Evolutionary conservation across 2,113 vertebrate genomes (phyloP).

Genomic region (Picathartes gymnocephalus): DNA sequence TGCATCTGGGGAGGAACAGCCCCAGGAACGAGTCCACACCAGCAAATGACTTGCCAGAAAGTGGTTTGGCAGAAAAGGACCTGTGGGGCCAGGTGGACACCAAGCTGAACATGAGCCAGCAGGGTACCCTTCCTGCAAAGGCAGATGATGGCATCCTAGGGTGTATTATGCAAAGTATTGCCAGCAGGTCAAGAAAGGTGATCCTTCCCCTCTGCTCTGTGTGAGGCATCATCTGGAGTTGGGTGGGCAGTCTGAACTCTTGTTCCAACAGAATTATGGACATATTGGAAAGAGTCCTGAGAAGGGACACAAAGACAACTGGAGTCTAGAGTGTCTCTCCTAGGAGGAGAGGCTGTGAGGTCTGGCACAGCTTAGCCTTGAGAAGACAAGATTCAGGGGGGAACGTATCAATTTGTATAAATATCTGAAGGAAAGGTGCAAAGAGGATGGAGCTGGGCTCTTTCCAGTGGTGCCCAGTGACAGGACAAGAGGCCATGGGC

Average conservation of each 20-base stretch:
- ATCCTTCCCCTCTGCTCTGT: not conserved
- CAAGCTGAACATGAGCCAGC: not conserved
- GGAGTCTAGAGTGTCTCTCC: not conserved
- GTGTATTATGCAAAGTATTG: not conserved
- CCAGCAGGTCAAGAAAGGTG: not conserved
- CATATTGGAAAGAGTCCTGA: not conserved
- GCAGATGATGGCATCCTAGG: not conserved
- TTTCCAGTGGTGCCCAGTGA: not conserved
- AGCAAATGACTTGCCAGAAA: rapidly evolving
- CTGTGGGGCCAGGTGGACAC: not conserved
- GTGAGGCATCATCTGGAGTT: not conserved
- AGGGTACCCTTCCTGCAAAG: not conserved
- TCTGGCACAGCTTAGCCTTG: not conserved
- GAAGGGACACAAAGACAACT: not conserved
- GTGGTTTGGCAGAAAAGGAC: not conserved
- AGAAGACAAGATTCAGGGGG: not conserved
- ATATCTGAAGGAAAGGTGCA: not conserved
- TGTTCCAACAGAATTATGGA: not conserved
- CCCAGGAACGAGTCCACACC: too few relatives aligned
- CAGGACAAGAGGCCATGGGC: not conserved
- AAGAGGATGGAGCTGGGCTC: not conserved
- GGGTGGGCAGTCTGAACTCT: not conserved
- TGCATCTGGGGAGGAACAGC: not conserved
- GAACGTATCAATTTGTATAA: not conserved
- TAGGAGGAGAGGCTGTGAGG: not conserved